A percentile compares a stretch with the other conserved stretches of the same genome.
phyloP scores from a whole-genome alignment of 1,140 invertebrate genomes.

The Apis cerana region DNA sequence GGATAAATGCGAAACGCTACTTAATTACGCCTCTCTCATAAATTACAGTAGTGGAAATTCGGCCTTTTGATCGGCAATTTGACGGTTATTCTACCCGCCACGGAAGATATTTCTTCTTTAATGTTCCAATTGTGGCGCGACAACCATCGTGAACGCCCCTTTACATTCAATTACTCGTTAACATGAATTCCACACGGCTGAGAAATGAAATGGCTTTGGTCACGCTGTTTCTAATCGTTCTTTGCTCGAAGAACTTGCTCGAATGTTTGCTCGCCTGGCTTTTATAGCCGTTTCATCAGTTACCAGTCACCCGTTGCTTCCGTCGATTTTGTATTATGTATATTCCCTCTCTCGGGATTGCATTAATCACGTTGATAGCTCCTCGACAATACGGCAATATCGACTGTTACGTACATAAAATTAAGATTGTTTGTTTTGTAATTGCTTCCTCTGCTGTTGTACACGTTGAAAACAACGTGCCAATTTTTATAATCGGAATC shows the following conservation, averaged over 20 bases:
- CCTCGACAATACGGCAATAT: neutral
- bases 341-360: neutral
- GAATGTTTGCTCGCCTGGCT: neutral
- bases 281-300: neutral
- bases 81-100: neutral
- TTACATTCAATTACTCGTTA: conserved; percentile 48
- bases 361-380: neutral
- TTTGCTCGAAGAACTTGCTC: neutral
- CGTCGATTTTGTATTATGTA: neutral
- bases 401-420: too few species aligned
- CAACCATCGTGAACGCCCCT: conserved; percentile 11
- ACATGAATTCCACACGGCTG: conserved; percentile 34
- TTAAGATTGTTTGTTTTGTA: neutral
- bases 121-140: neutral
- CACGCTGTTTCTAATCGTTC: conserved; percentile 36
- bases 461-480: neutral
- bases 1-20: neutral
- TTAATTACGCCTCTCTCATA: neutral
- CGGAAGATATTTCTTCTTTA: conserved; percentile 10
- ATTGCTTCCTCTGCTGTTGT: neutral
- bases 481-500: too few species aligned
- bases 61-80: conserved; percentile 1
- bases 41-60: conserved; percentile 13
- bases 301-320: neutral
- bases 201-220: conserved; percentile 43